These are phyloP conservation scores for Cacoxenus indagator DNA, from an alignment of 2,888 invertebrate species.

Conservation along the genomic window DNA sequence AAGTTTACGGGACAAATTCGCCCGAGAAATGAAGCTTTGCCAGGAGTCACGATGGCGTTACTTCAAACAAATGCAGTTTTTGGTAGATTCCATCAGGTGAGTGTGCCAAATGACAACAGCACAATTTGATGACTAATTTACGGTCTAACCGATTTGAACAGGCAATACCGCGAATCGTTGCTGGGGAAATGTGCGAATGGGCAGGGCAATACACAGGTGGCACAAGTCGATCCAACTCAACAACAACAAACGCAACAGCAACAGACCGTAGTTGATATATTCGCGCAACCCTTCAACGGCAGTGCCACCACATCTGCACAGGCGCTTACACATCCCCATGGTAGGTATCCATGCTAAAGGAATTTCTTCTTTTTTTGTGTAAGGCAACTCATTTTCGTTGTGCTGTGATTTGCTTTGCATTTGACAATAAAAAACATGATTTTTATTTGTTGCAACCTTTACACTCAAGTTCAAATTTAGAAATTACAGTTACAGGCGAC, in stretches of 20 bases:
- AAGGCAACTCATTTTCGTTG: conserved; percentile 12
- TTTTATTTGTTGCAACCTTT: conserved; percentile 29
- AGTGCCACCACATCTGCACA: conserved; percentile 63
- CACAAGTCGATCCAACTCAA: conserved; percentile 59
- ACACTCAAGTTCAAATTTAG: conserved; percentile 45
- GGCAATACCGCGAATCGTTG: conserved; percentile 65
- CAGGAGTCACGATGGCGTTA: conserved; percentile 68
- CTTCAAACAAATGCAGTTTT: conserved; percentile 67
- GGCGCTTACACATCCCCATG: conserved; percentile 66
- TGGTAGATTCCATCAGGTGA: conserved; percentile 63
- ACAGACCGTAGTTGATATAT: conserved; percentile 64
- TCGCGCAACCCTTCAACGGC: conserved; percentile 66
- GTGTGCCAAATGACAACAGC: neutral
- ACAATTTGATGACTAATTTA: no score
- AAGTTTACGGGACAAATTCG: conserved; percentile 66
- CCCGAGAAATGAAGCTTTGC: conserved; percentile 67
- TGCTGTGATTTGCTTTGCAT: neutral
- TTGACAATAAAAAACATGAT: conserved; percentile 8
- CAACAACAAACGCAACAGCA: conserved; percentile 64
- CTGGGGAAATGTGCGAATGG: conserved; percentile 62
- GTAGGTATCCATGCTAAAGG: conserved; percentile 47
- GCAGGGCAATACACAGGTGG: conserved; percentile 58
- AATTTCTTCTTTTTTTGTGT: neutral
- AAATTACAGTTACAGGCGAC: conserved; percentile 66
- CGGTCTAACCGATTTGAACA: no score